Percentiles rank a stretch among this genome's conserved stretches.
phyloP scores from a whole-genome alignment of 2,888 invertebrate genomes.

The Lysandra coridon region DNA sequence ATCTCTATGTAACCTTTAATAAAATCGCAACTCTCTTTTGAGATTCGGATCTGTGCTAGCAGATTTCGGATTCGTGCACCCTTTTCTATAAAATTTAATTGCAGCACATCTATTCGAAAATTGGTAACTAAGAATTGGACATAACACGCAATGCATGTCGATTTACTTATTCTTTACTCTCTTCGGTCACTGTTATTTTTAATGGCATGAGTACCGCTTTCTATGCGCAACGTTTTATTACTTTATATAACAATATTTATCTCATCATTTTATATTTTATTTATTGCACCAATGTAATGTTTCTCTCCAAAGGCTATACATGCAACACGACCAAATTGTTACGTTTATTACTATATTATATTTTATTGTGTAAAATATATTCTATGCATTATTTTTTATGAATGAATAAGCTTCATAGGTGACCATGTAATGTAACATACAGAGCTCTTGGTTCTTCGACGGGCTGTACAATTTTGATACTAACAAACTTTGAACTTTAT shows the following conservation, averaged over 20 bases:
- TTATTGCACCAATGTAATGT: conserved; percentile 38
- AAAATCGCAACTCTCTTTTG: conserved; percentile 51
- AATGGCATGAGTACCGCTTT: conserved; percentile 26
- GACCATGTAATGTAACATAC: conserved; percentile 29
- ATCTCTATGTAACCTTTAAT: conserved; percentile 42
- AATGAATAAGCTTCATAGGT: conserved; percentile 31
- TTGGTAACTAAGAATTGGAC: conserved; percentile 34
- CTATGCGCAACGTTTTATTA: conserved; percentile 30
- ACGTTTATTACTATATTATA: conserved; percentile 44
- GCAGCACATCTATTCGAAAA: conserved; percentile 40
- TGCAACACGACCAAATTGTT: conserved; percentile 78
- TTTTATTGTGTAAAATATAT: conserved; percentile 38
- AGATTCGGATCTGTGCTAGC: conserved; percentile 42
- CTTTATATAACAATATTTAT: conserved; percentile 37
- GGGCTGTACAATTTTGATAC: conserved; percentile 23
- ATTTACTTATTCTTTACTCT: conserved; percentile 22
- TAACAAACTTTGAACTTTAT: conserved; percentile 30
- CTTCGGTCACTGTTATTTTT: conserved; percentile 26
- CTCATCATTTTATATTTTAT: conserved; percentile 42
- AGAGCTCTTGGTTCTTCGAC: conserved; percentile 27
- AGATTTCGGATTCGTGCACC: conserved; percentile 49
- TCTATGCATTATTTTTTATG: conserved; percentile 38
- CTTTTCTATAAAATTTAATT: conserved; percentile 43
- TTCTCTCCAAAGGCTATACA: conserved; percentile 44
- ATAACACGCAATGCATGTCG: conserved; percentile 28